Base-by-base conservation (phyloP, 2,888 invertebrate species). In the Eupithecia inturbata region DNA sequence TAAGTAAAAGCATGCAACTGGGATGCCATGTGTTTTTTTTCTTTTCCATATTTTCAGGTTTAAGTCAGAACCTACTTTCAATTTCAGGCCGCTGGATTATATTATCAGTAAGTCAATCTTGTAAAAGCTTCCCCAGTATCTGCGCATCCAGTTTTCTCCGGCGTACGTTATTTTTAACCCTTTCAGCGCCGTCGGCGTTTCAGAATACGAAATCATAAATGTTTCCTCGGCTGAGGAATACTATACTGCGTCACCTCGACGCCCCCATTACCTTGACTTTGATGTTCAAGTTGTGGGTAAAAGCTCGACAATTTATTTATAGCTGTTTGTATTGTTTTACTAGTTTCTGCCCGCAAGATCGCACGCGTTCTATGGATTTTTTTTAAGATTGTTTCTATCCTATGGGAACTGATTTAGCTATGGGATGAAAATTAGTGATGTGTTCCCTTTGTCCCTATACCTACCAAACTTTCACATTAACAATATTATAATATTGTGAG, bases 201-300 rank as follows among this genome's bases (percentile, higher is more conserved):
- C 39, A 33, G 63, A 36, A 70, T 39, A 57, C 60, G 53, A 57
- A 57, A 71, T 57, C 33, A 31, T 22, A 28, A 53, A 70, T 57
- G 63, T 60, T 53, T 67, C 39, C 41, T 45, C 53, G 19, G 1
- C 12, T 70, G 70, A 70, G 67, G 67, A 22, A 49, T 16, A n/a
- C 7, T 67, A 49, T 67, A 71, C 64, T 16, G 60, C 31, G 16
- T n/a, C 31, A 9, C 41, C 68, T 57, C 64, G 74, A 68, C 77
- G 80, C 81, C 81, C 81, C 80, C 80, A 80, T 84, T 84, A 81
- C 85, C 84, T 85, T 87, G 85, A 85, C 85, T 87, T 87, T 87
- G 84, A 84, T 82, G 82, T 82, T 77, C 57, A 76, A 79, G 78
- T 75, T 77, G 70, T 71, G 78, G 73, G 78, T 81, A 79, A 80